Evolutionary conservation across 2,797 vertebrate genomes (phyloP).

Genomic region (Anableps anableps): DNA sequence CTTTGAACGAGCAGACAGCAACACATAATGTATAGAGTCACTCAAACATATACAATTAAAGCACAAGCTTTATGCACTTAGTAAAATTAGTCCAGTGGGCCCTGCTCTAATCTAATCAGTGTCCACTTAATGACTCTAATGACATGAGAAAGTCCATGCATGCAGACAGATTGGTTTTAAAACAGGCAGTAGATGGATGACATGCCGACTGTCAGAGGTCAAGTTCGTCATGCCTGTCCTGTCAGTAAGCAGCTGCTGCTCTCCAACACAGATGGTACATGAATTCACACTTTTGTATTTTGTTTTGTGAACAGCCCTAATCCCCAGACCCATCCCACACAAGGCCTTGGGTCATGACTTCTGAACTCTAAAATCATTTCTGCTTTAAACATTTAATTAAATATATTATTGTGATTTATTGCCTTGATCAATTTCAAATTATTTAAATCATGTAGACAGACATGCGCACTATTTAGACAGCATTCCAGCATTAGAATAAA

Average conservation of each 20-base stretch:
- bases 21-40: not conserved
- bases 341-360: constrained; percentile 7
- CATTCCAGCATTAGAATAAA: not conserved
- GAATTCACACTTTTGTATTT: constrained; percentile 12
- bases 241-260: constrained; percentile 54
- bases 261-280: constrained; percentile 59
- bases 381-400: not conserved
- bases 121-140: constrained; percentile 72
- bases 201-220: constrained; percentile 43
- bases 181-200: constrained; percentile 28
- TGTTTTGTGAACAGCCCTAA: constrained; percentile 25
- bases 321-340: constrained; percentile 18
- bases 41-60: constrained; percentile 18
- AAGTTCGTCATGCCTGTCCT: constrained; percentile 30
- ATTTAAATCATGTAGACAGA: not conserved
- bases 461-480: not conserved
- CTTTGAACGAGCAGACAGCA: constrained; percentile 9
- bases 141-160: constrained; percentile 27
- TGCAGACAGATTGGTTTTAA: constrained; percentile 35
- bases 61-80: constrained; percentile 63
- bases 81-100: constrained; percentile 66
- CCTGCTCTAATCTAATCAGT: constrained; percentile 65
- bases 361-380: not conserved
- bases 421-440: not conserved
- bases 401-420: not conserved